phyloP scores from a whole-genome alignment of 2,888 invertebrate genomes.

The Eristalis pertinax region DNA sequence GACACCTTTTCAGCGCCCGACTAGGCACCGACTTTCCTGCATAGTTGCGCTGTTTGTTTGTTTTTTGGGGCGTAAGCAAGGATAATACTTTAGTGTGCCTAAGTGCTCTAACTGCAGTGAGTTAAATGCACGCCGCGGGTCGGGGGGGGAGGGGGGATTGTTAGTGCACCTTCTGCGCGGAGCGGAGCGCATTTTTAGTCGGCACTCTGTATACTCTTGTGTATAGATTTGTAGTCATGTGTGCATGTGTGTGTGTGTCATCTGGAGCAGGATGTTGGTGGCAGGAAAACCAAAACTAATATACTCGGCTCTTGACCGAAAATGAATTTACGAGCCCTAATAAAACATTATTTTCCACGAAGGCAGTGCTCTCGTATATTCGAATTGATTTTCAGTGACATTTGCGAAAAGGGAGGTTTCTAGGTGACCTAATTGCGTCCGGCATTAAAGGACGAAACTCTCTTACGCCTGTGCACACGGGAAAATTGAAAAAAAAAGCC shows the following conservation, averaged over 20 bases:
- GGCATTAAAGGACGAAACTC: no score
- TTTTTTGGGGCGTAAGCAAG: conserved; percentile 24
- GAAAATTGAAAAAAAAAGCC: no score
- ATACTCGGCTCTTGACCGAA: no score
- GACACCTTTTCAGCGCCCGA: conserved; percentile 65
- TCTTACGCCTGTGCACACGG: no score
- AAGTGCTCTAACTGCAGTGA: conserved; percentile 27
- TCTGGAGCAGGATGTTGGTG: neutral
- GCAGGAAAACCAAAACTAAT: no score
- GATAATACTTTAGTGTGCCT: conserved; percentile 42
- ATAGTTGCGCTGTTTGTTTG: conserved; percentile 34
- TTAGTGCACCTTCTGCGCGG: neutral
- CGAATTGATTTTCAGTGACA: no score
- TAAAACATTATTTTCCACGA: no score
- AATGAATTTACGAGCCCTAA: no score
- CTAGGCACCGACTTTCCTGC: conserved; percentile 37
- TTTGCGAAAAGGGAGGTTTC: no score
- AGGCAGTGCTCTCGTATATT: no score
- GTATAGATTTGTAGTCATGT: neutral
- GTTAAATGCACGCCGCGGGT: neutral
- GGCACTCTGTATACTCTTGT: neutral
- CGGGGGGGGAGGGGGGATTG: no score
- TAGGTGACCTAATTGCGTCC: no score
- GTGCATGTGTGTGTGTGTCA: neutral
- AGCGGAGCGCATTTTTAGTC: conserved; percentile 5